Percentiles rank a stretch among this genome's conserved stretches.
phyloP scores from a whole-genome alignment of 2,888 invertebrate genomes.

The Synanthedon formicaeformis region DNA sequence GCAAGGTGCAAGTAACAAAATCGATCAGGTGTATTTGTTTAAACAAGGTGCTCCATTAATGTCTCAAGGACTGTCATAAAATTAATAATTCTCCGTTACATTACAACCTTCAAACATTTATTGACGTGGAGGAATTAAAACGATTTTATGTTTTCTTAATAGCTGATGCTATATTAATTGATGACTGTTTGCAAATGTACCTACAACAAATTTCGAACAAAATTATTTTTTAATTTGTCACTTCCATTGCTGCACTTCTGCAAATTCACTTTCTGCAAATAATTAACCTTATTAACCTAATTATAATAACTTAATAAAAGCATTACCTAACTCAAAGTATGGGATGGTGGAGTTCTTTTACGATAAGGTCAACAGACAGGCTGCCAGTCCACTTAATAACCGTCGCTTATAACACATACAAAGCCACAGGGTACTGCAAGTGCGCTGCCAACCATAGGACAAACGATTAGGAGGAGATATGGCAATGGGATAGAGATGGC shows the following conservation, averaged over 20 bases:
- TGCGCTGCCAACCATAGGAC: too few relatives aligned
- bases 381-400: too few relatives aligned
- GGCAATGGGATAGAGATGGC: too few relatives aligned
- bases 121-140: slow-evolving; percentile 4
- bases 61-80: slow-evolving; percentile 37
- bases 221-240: background rate
- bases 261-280: too few relatives aligned
- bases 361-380: too few relatives aligned
- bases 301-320: too few relatives aligned
- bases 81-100: slow-evolving; percentile 27
- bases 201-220: background rate
- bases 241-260: too few relatives aligned
- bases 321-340: too few relatives aligned
- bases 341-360: too few relatives aligned
- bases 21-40: slow-evolving; percentile 67
- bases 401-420: too few relatives aligned
- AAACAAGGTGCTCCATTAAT: slow-evolving; percentile 52
- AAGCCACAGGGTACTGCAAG: too few relatives aligned
- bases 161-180: background rate
- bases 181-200: background rate
- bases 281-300: background rate
- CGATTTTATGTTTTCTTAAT: slow-evolving; percentile 7
- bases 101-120: background rate
- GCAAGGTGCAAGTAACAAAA: slow-evolving; percentile 58
- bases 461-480: too few relatives aligned